phyloP scores from a whole-genome alignment of 2,113 vertebrate genomes.

The Panthera uncia region DNA sequence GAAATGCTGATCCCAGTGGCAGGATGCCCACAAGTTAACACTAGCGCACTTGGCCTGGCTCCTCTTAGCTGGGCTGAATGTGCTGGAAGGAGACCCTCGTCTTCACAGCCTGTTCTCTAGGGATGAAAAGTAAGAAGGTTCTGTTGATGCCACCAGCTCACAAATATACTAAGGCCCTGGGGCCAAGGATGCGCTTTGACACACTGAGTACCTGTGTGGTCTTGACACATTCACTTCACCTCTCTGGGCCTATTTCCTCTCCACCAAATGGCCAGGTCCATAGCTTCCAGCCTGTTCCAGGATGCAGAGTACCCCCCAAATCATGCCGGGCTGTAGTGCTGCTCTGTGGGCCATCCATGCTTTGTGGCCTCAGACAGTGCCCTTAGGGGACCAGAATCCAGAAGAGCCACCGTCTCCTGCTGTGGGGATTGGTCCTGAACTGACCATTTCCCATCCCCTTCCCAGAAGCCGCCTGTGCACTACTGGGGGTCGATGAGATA shows the following conservation, averaged over 20 bases:
- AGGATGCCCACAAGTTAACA: neutral
- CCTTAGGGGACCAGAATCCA: neutral
- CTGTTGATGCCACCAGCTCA: neutral
- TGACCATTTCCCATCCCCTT: neutral
- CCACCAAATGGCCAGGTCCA: neutral
- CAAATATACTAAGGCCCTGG: neutral
- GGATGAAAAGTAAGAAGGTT: neutral
- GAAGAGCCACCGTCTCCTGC: neutral
- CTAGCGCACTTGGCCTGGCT: neutral
- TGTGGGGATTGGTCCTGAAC: neutral
- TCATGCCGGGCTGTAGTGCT: neutral
- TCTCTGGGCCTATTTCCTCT: neutral
- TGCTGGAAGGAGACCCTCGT: neutral
- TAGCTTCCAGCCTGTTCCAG: neutral
- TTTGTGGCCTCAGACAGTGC: no score
- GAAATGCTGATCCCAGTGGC: neutral
- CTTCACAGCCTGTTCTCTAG: neutral
- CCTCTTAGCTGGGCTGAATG: neutral
- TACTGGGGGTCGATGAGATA: fast-evolving
- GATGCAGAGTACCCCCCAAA: neutral
- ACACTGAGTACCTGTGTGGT: neutral
- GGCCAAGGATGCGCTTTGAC: neutral
- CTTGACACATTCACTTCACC: neutral
- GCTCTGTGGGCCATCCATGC: neutral
- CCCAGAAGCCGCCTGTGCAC: neutral